Evolutionary conservation across 2,888 invertebrate species (phyloP), one percentile per base, ranked within the genome.

Genomic region (Dorcus hopei): DNA sequence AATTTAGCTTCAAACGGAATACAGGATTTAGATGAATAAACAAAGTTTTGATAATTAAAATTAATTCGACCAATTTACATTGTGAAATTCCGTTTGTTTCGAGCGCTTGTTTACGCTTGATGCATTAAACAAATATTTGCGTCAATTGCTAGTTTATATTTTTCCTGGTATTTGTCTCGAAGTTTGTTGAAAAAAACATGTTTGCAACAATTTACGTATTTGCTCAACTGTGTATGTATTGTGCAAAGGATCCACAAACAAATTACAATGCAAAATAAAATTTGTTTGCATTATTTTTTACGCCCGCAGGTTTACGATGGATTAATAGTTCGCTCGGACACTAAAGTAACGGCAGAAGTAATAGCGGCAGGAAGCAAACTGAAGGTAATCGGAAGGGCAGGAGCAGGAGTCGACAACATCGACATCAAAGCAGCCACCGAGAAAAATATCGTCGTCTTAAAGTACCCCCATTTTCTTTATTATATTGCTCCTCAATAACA

Each of bases 401-500:
- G 98, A 5, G 97, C 97, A 2, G 99, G 99, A 3, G 95, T 97
- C 3, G 99, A 99, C 80, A 99, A 98, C 79, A 97, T 99, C 64
- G 96, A 99, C 76, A 87, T 94, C 47, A 80, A 83, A 41, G 89
- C 93, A 5, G 97, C 98, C 3, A 94, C 91, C 0, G 82, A 85
- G 64, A 85, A 87, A 68, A 93, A 93, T 67, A 83, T 97, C 66
- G 83, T 95, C 63, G 98, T 99, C 49, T 87, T 99, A 73, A 98
- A 98, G 97, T 97, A 83, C 85, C 88, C 81, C 38, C 9, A 33
- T 52, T 39, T 39, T n/a, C 9, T 16, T 23, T 53, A 11, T 40
- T 52, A 11, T n/a, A 52, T 11, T 4, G 14, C 9, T n/a, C 6
- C n/a, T 49, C 1, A n/a, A 5, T 7, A 33, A 3, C 8, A 19